Base-by-base conservation (phyloP, 1,140 invertebrate genomes). In the Rhynchophorus ferrugineus region DNA sequence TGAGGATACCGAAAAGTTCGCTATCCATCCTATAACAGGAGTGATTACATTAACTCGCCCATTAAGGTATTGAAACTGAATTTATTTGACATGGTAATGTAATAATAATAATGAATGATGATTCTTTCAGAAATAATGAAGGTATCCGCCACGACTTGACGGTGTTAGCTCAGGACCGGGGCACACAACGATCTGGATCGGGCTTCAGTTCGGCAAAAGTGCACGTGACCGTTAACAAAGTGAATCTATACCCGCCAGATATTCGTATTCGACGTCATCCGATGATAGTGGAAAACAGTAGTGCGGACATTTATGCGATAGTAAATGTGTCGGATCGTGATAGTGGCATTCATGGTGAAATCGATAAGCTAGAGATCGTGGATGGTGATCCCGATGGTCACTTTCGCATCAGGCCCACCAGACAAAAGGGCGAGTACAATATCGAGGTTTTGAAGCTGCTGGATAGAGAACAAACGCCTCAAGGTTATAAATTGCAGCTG, bases 11-110 rank as follows among this genome's bases (percentile, higher is more conserved):
- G 82, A 89, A 57, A 80, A 85, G 54, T 96, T 96, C 69, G 86
- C 90, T 3, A 83, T 96, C 48, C 90, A 98, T 73, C 91, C 93
- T 8, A 90, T 91, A 20, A 89, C 83, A 9, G 95, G 94, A 2
- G 80, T 91, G 7, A 80, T 97, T 33, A 86, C 87, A 2, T 75
- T 95, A 5, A 89, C 90, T 1, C 79, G 88, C 60, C 82, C 83
- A 13, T 74, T 95, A 21, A 77, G 79, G 48, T 85, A 82, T n/a
- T n/a, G n/a, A n/a, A n/a, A n/a, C 59, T n/a, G n/a, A n/a, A n/a
- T n/a, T n/a, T n/a, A n/a, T n/a, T n/a, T n/a, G n/a, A n/a, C n/a
- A n/a, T n/a, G n/a, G n/a, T n/a, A n/a, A n/a, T n/a, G n/a, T n/a
- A n/a, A n/a, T n/a, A n/a, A n/a, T n/a, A n/a, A n/a, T n/a, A n/a